Percentiles rank a stretch among this genome's conserved stretches.
phyloP scores from a whole-genome alignment of 2,113 vertebrate genomes.

The Pleuronectes platessa region DNA sequence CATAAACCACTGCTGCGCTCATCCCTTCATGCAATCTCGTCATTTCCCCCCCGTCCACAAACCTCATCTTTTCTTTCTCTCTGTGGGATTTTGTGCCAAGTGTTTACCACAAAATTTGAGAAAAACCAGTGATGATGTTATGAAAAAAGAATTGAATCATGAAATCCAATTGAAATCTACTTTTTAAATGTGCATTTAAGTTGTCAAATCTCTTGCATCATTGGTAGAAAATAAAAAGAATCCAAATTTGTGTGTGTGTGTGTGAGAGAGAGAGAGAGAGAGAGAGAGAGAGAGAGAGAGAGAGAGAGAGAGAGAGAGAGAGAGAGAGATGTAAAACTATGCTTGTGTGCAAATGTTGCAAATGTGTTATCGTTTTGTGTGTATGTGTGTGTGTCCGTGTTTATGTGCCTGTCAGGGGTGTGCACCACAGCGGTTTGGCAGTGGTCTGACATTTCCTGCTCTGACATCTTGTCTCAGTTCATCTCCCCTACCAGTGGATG shows the following conservation, averaged over 20 bases:
- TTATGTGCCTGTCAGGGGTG: not conserved
- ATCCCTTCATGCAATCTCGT: conserved; percentile 26
- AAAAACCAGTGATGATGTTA: too few relatives aligned
- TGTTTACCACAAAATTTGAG: too few relatives aligned
- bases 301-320: not conserved
- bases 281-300: not conserved
- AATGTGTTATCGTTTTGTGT: conserved; percentile 24
- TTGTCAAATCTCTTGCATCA: not conserved
- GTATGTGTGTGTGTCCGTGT: not conserved
- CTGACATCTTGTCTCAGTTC: conserved; percentile 84
- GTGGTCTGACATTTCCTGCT: conserved; percentile 80
- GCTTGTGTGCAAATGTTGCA: conserved; percentile 7
- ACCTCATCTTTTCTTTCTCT: conserved; percentile 24
- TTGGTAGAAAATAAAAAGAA: not conserved
- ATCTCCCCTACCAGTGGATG: conserved; percentile 76
- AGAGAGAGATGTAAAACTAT: conserved; percentile 5
- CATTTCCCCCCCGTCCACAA: conserved; percentile 8
- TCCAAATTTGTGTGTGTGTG: not conserved
- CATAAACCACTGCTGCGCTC: conserved; percentile 54
- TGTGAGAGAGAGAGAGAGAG: not conserved
- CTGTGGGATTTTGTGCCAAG: too few relatives aligned
- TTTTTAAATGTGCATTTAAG: not conserved
- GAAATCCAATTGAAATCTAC: too few relatives aligned
- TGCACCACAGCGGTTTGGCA: conserved; percentile 2
- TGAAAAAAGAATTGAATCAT: too few relatives aligned